Evolutionary conservation across 2,797 vertebrate genomes (phyloP).

Genomic region (Bradypus variegatus): DNA sequence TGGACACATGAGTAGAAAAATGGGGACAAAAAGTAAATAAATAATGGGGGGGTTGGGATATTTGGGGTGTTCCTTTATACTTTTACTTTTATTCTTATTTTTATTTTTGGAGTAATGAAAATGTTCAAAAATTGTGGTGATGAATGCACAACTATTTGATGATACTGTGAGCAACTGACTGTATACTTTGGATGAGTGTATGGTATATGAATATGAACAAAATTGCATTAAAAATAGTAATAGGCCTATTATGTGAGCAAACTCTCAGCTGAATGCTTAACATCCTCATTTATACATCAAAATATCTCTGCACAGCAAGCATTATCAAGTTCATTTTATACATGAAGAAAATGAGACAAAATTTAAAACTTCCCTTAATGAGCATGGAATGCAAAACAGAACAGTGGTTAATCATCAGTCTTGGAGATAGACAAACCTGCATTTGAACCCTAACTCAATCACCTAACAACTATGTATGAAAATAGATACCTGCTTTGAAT

Average conservation of each 20-base stretch:
- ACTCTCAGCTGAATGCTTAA: not conserved
- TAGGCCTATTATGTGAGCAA: conserved; percentile 16
- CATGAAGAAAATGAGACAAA: conserved; percentile 24
- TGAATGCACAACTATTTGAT: too few species aligned
- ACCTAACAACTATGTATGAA: not conserved
- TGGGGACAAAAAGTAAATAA: too few species aligned
- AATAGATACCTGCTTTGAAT: not conserved
- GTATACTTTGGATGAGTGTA: too few species aligned
- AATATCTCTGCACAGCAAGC: conserved; percentile 6
- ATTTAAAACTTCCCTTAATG: conserved; percentile 15
- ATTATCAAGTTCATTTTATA: conserved; percentile 19
- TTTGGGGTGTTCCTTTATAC: too few species aligned
- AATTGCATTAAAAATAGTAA: not conserved
- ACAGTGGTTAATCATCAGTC: not conserved
- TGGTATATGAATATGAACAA: too few species aligned
- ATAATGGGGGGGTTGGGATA: too few species aligned
- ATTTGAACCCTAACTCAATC: not conserved
- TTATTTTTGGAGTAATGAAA: too few species aligned
- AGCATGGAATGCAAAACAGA: not conserved
- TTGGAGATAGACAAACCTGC: not conserved
- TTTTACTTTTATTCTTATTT: too few species aligned
- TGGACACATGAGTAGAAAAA: too few species aligned
- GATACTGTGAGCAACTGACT: too few species aligned
- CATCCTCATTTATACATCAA: conserved; percentile 10
- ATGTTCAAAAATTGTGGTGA: too few species aligned